phyloP scores from a whole-genome alignment of 2,888 invertebrate genomes.

The Hirudinaria manillensis region DNA sequence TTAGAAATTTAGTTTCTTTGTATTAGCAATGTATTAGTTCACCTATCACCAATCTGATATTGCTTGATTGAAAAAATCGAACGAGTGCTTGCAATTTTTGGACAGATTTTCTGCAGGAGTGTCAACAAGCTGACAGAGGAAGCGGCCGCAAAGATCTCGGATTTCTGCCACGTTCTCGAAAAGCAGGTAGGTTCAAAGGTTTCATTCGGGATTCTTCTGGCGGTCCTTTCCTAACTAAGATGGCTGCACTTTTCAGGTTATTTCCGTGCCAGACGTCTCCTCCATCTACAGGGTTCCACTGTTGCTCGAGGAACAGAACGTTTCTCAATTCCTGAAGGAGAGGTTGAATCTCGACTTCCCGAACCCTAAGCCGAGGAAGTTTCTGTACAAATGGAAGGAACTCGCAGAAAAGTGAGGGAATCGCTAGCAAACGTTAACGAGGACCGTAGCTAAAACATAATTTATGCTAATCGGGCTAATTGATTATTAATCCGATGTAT shows the following conservation, averaged over 20 bases:
- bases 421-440: background rate
- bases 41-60: too few species aligned
- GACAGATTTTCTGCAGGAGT: conserved; percentile 77
- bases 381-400: conserved; percentile 83
- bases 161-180: conserved; percentile 89
- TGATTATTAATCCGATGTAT: background rate
- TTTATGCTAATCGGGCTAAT: background rate
- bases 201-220: background rate
- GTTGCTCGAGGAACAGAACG: conserved; percentile 81
- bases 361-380: conserved; percentile 63
- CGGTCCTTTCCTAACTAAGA: too few species aligned
- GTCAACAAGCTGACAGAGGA: conserved; percentile 75
- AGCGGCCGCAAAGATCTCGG: conserved; percentile 87
- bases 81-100: background rate
- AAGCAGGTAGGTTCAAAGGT: conserved; percentile 55
- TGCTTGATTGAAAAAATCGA: too few species aligned
- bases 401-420: conserved; percentile 66
- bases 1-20: background rate
- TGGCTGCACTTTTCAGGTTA: conserved; percentile 61
- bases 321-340: conserved; percentile 75
- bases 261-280: conserved; percentile 85
- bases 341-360: conserved; percentile 67
- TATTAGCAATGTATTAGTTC: too few species aligned
- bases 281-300: conserved; percentile 94
- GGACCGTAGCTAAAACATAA: background rate